Percentiles rank a stretch among this genome's conserved stretches.
These are phyloP conservation scores for Gobius niger DNA, from an alignment of 2,113 vertebrate genomes.

Conservation along the genomic window DNA sequence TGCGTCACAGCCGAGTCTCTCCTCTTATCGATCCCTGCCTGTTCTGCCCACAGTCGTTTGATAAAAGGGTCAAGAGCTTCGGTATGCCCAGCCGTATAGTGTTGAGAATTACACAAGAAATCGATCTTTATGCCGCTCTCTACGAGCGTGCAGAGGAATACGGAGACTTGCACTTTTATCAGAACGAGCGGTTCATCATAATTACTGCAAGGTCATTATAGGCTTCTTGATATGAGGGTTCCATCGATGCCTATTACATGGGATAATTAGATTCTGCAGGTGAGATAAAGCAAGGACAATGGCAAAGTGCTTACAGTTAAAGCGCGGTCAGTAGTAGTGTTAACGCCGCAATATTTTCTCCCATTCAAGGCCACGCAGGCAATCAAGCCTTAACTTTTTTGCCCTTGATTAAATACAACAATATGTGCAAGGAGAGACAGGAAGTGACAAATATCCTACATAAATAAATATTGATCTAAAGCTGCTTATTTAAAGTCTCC, in stretches of 20 bases:
- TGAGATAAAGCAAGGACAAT: constrained; percentile 20
- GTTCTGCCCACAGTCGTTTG: constrained; percentile 44
- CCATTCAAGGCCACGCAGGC: not conserved
- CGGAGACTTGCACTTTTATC: constrained; percentile 53
- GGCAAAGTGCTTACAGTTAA: constrained; percentile 5
- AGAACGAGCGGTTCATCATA: constrained; percentile 49
- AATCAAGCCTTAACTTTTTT: not conserved
- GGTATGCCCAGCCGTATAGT: constrained; percentile 18
- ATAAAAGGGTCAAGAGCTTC: constrained; percentile 56
- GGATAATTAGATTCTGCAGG: constrained; percentile 34
- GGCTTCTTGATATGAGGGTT: constrained; percentile 32
- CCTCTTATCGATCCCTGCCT: constrained; percentile 55
- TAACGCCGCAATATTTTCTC: not conserved
- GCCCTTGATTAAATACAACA: not conserved
- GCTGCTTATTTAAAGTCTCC: too few relatives aligned
- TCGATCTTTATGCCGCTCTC: constrained; percentile 41
- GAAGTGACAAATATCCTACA: too few relatives aligned
- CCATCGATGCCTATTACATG: constrained; percentile 47
- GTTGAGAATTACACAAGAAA: constrained; percentile 64
- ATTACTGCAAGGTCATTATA: constrained; percentile 41
- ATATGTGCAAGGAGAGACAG: too few relatives aligned
- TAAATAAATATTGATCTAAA: too few relatives aligned
- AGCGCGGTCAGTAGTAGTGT: not conserved
- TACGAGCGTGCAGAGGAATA: constrained; percentile 42
- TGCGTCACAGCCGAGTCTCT: constrained; percentile 38